Conservation (phyloP, 2,888 invertebrate genomes). For the Himalopsyche kuldschensis region DNA sequence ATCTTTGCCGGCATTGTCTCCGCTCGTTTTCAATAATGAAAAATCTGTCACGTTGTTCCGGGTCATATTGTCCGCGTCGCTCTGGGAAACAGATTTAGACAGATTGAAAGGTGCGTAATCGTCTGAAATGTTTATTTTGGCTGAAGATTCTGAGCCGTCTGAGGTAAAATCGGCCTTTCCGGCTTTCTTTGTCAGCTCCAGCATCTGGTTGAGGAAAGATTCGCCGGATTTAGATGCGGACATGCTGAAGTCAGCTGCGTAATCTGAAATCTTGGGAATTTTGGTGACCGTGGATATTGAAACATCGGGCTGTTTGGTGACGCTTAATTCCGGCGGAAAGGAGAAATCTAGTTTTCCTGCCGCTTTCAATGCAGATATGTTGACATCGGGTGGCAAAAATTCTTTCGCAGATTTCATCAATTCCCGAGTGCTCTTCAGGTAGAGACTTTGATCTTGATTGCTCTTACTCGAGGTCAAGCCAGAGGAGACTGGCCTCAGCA, state of each 20-base stretch:
- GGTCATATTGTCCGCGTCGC: slow-evolving; percentile 53
- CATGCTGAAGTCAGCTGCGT: slow-evolving; percentile 54
- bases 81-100: slow-evolving; percentile 48
- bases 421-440: slow-evolving; percentile 57
- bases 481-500: slow-evolving; percentile 61
- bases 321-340: slow-evolving; percentile 49
- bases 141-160: slow-evolving; percentile 58
- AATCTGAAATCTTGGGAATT: slow-evolving; percentile 50
- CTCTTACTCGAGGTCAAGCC: slow-evolving; percentile 61
- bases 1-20: neutral
- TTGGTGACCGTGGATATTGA: slow-evolving; percentile 57
- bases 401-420: slow-evolving; percentile 53
- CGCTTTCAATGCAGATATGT: slow-evolving; percentile 52
- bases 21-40: neutral
- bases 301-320: slow-evolving; percentile 51
- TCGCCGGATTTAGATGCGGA: slow-evolving; percentile 47
- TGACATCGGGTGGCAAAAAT: slow-evolving; percentile 59
- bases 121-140: slow-evolving; percentile 63
- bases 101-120: slow-evolving; percentile 57
- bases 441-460: slow-evolving; percentile 51
- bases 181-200: slow-evolving; percentile 58
- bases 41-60: slow-evolving; percentile 36
- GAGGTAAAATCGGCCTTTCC: slow-evolving; percentile 57
- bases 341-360: slow-evolving; percentile 54
- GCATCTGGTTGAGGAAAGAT: slow-evolving; percentile 59